Conservation (phyloP, 2,888 invertebrate species). For the Lypha dubia region DNA sequence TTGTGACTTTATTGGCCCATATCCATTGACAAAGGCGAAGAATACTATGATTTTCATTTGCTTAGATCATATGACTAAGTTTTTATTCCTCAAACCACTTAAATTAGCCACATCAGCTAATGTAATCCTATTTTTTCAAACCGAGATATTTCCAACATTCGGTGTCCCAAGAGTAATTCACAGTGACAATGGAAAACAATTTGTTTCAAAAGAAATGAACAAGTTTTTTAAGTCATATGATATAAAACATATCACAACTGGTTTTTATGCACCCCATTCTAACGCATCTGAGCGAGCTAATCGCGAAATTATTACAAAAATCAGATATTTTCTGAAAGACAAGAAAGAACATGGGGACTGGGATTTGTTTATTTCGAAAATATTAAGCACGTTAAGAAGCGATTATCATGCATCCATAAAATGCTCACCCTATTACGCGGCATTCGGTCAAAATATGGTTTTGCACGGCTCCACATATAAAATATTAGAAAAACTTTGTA, state of each 20-base stretch:
- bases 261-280: constrained; percentile 46
- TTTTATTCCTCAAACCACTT: constrained; percentile 15
- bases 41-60: background rate
- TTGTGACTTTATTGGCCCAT: background rate
- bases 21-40: background rate
- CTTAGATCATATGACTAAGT: constrained; percentile 12
- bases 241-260: constrained; percentile 47
- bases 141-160: constrained; percentile 33
- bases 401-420: too few relatives aligned
- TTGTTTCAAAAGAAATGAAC: constrained; percentile 29
- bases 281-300: too few relatives aligned
- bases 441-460: too few relatives aligned
- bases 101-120: constrained; percentile 12
- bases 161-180: constrained; percentile 12
- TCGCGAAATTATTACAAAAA: too few relatives aligned
- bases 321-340: too few relatives aligned
- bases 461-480: too few relatives aligned
- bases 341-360: too few relatives aligned
- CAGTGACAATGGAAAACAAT: constrained; percentile 55
- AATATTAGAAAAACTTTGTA: too few relatives aligned
- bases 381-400: too few relatives aligned
- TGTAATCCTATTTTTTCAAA: constrained; percentile 38
- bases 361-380: too few relatives aligned
- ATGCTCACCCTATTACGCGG: too few relatives aligned
- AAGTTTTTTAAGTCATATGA: constrained; percentile 34